Conservation (phyloP, 2,113 vertebrate species). For the Pedetes capensis region DNA sequence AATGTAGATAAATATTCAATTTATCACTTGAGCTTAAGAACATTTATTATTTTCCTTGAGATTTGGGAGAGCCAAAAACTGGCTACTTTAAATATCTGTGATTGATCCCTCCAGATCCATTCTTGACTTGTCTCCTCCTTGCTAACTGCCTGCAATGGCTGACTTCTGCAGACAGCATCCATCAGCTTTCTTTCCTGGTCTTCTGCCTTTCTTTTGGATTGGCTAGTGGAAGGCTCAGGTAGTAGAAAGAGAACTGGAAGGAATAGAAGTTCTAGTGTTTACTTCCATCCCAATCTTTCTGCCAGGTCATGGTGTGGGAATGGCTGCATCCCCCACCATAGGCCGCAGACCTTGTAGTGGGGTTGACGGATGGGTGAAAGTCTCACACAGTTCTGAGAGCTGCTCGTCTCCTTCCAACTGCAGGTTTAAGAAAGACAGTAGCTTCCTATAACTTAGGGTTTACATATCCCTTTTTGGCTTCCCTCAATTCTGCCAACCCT, state of each 20-base stretch:
- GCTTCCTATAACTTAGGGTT: neutral
- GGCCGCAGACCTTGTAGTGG: fast-evolving
- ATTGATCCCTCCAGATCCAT: neutral
- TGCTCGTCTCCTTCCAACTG: neutral
- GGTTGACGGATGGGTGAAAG: fast-evolving
- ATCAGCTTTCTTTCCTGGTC: neutral
- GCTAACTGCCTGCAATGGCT: neutral
- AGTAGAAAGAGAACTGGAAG: neutral
- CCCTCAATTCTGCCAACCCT: neutral
- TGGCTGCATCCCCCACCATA: neutral
- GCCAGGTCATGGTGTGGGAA: fast-evolving
- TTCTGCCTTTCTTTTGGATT: neutral
- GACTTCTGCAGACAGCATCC: neutral
- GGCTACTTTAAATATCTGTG: neutral
- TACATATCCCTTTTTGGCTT: neutral
- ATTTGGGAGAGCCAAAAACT: neutral
- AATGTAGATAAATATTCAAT: neutral
- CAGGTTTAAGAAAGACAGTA: neutral
- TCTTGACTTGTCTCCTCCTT: neutral
- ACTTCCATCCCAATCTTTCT: fast-evolving
- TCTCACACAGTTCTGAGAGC: neutral
- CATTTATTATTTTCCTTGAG: neutral
- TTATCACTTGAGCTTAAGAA: neutral
- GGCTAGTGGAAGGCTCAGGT: fast-evolving
- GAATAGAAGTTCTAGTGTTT: neutral